These are phyloP conservation scores for Phalanger gymnotis DNA, from an alignment of 2,797 vertebrate species.

Conservation along the genomic window DNA sequence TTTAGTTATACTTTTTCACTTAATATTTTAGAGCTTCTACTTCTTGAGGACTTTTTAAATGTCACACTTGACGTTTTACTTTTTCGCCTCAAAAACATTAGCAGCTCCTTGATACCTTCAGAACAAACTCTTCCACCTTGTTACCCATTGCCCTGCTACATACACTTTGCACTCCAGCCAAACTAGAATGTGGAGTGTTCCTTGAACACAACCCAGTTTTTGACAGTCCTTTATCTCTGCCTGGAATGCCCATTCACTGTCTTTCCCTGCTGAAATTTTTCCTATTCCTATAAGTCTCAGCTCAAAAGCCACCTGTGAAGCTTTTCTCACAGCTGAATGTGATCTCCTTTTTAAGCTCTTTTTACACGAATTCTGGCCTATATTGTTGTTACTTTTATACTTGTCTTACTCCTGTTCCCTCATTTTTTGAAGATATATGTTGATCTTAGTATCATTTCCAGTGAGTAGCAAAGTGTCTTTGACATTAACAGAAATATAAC, in stretches of 20 bases:
- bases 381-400: neutral
- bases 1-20: neutral
- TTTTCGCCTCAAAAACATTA: neutral
- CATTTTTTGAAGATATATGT: neutral
- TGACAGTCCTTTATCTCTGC: neutral
- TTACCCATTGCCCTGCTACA: neutral
- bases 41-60: neutral
- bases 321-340: neutral
- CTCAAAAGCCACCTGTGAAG: neutral
- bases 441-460: neutral
- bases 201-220: neutral
- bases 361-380: neutral
- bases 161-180: neutral
- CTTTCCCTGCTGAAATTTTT: neutral
- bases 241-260: neutral
- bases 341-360: neutral
- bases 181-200: neutral
- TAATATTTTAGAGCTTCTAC: neutral
- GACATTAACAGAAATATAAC: neutral
- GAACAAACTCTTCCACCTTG: neutral
- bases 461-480: neutral
- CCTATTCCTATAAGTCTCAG: neutral
- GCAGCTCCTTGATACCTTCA: neutral
- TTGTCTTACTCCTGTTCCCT: no score
- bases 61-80: neutral